Conservation (phyloP, 1,140 invertebrate species). For the Hylaeus volcanicus region DNA sequence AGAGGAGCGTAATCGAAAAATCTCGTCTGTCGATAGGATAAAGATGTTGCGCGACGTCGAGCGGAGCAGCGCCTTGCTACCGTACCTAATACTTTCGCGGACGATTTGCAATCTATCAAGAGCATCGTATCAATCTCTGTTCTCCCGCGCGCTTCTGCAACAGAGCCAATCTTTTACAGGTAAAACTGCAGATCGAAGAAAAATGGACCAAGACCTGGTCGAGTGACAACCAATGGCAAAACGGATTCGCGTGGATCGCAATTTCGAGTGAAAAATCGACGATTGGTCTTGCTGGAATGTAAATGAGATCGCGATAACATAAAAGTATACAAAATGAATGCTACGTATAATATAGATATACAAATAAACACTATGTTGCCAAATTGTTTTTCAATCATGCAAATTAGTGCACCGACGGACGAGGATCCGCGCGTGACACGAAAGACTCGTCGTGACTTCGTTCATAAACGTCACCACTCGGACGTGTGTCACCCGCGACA, state of each 20-base stretch:
- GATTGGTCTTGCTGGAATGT: neutral
- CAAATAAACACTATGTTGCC: too few species aligned
- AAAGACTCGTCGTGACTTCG: slow-evolving; percentile 20
- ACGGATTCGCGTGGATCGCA: neutral
- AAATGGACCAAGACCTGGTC: neutral
- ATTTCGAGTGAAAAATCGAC: neutral
- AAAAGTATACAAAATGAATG: too few species aligned
- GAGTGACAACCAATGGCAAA: neutral
- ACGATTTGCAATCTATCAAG: slow-evolving; percentile 13
- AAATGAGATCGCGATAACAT: too few species aligned
- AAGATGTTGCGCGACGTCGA: neutral
- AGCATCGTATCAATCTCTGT: neutral
- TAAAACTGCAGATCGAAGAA: neutral
- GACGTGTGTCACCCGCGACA: neutral
- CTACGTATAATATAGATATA: too few species aligned
- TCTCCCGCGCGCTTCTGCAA: neutral
- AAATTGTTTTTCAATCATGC: slow-evolving; percentile 39
- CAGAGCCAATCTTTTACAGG: neutral
- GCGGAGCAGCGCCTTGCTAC: neutral
- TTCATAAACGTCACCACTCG: slow-evolving; percentile 35
- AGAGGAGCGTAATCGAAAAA: neutral
- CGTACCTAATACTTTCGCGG: neutral
- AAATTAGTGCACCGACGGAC: slow-evolving; percentile 30
- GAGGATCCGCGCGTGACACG: slow-evolving; percentile 16
- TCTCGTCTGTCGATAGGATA: slow-evolving; percentile 3